Evolutionary conservation across 2,797 vertebrate species (phyloP).

Genomic region (Labroides dimidiatus): DNA sequence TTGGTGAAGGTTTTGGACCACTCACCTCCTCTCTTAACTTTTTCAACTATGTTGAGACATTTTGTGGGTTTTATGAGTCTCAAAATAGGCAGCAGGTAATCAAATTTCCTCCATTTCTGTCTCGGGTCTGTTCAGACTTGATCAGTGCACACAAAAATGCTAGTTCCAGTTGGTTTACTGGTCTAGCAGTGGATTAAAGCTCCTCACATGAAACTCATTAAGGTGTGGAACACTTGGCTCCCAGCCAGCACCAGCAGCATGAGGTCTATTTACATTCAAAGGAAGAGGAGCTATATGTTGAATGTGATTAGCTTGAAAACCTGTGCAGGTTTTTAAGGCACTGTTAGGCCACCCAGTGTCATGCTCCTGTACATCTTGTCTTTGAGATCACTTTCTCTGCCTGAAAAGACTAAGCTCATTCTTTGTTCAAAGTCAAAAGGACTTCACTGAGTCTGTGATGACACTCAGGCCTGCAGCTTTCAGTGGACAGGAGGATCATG

Average conservation of each 20-base stretch:
- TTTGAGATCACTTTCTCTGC: not conserved
- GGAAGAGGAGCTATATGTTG: slow-evolving; percentile 24
- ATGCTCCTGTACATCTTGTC: slow-evolving; percentile 18
- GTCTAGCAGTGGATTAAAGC: slow-evolving; percentile 69
- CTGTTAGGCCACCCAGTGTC: slow-evolving; percentile 65
- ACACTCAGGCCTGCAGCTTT: slow-evolving; percentile 50
- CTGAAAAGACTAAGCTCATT: slow-evolving; percentile 56
- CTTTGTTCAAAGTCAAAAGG: slow-evolving; percentile 69
- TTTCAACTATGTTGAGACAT: too few relatives aligned
- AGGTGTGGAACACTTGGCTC: slow-evolving; percentile 55
- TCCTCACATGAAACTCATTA: slow-evolving; percentile 82
- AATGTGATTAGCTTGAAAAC: slow-evolving; percentile 34
- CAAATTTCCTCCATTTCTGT: not conserved
- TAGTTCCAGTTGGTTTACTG: slow-evolving; percentile 42
- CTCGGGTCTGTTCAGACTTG: not conserved
- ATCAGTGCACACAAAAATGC: slow-evolving; percentile 11
- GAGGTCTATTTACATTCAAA: slow-evolving; percentile 29
- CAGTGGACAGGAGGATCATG: slow-evolving; percentile 40
- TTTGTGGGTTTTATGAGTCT: not conserved
- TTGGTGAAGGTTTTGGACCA: too few relatives aligned
- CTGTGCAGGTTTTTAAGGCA: slow-evolving; percentile 38
- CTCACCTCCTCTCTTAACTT: too few relatives aligned
- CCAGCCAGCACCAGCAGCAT: slow-evolving; percentile 34
- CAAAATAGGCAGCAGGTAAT: not conserved
- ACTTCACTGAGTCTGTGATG: slow-evolving; percentile 59